Conservation (phyloP, 2,113 vertebrate genomes). For the Acrocephalus arundinaceus region DNA sequence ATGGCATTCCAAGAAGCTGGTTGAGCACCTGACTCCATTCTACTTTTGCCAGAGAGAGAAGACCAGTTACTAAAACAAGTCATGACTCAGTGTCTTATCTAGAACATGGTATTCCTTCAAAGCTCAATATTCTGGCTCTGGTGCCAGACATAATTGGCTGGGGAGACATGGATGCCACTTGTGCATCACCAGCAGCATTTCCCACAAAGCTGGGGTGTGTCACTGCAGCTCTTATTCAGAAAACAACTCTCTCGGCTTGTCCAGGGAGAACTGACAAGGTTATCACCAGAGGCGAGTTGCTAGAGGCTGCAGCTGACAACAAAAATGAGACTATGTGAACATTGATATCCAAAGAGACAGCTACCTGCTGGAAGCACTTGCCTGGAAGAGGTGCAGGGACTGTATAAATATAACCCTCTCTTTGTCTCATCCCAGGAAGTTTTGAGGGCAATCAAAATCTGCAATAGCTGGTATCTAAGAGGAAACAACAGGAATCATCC, state of each 20-base stretch:
- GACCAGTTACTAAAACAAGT: background rate
- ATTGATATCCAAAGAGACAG: background rate
- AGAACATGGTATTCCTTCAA: background rate
- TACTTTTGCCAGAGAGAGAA: background rate
- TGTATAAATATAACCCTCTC: background rate
- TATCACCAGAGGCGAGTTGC: background rate
- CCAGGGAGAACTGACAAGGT: background rate
- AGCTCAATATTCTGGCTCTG: background rate
- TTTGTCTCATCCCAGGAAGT: background rate
- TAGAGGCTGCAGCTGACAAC: background rate
- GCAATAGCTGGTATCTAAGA: background rate
- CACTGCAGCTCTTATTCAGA: background rate
- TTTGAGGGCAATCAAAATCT: background rate
- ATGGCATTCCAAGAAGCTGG: background rate
- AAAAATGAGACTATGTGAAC: background rate
- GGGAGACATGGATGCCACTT: background rate
- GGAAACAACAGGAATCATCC: background rate
- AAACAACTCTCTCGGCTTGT: background rate
- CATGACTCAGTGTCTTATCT: background rate
- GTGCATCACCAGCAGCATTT: background rate
- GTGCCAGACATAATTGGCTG: background rate
- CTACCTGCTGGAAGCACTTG: conserved; percentile 24
- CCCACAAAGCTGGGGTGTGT: background rate
- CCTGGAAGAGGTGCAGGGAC: background rate
- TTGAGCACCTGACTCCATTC: background rate